Conservation (phyloP, 2,113 vertebrate genomes). For the Mastomys coucha region DNA sequence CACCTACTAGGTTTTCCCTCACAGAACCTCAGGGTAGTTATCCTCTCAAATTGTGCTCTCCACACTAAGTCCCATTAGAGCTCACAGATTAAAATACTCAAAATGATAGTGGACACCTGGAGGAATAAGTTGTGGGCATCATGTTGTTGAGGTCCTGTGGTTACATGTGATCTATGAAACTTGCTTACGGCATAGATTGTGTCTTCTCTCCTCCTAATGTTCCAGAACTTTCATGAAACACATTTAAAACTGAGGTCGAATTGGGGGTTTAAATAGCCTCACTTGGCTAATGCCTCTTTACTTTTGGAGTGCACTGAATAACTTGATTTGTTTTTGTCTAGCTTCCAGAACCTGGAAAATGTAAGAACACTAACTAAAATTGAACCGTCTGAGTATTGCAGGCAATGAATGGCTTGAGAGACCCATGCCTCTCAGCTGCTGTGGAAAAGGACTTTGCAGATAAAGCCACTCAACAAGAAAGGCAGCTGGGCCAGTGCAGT, state of each 20-base stretch:
- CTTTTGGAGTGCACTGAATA: neutral
- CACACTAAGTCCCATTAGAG: neutral
- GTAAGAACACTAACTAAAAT: neutral
- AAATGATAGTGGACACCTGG: neutral
- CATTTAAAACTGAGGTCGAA: neutral
- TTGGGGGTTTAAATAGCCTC: neutral
- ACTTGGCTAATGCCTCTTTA: neutral
- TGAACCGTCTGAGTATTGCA: neutral
- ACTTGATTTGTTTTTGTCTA: slow-evolving; percentile 17
- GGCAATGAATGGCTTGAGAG: neutral
- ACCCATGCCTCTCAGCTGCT: too few relatives aligned
- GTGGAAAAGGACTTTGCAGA: neutral
- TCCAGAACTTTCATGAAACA: neutral
- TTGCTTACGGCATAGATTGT: neutral
- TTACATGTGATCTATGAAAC: neutral
- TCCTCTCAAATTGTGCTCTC: neutral
- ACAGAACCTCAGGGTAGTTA: neutral
- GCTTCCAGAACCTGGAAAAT: neutral
- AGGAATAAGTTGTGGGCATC: neutral
- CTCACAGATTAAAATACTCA: neutral
- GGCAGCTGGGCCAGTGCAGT: neutral
- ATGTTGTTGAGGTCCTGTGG: neutral
- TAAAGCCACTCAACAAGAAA: neutral
- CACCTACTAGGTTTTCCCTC: neutral
- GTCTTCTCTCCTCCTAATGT: neutral